Percentiles rank a stretch among this genome's conserved stretches.
Evolutionary conservation across 2,797 vertebrate genomes (phyloP).

Genomic region (Zenarchopterus dispar): DNA sequence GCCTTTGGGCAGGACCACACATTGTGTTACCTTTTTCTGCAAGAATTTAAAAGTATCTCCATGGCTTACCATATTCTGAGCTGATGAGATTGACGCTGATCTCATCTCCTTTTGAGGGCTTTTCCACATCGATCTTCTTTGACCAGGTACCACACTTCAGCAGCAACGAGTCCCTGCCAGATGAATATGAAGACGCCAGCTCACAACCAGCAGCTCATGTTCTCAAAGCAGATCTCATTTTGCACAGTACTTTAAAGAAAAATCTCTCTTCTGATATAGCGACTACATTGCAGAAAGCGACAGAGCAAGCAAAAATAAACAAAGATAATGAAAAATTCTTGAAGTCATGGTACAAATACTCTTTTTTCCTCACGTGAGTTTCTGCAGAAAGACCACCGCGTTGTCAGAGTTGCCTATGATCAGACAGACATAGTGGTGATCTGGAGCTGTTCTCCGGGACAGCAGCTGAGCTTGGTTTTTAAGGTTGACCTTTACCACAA

Average conservation of each 20-base stretch:
- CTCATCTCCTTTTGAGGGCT: constrained; percentile 86
- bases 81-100: constrained; percentile 93
- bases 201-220: background rate
- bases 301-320: background rate
- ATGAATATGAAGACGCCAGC: constrained; percentile 10
- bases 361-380: constrained; percentile 87
- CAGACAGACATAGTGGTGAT: constrained; percentile 87
- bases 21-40: no score
- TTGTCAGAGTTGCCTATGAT: constrained; percentile 94
- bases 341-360: no score
- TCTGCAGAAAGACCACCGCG: constrained; percentile 89
- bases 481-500: constrained; percentile 87
- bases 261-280: constrained; percentile 5
- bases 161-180: constrained; percentile 87
- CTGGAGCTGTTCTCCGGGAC: constrained; percentile 88
- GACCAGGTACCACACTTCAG: constrained; percentile 89
- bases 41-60: background rate
- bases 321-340: background rate
- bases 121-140: constrained; percentile 90
- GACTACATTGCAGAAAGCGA: background rate
- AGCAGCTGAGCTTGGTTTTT: constrained; percentile 89
- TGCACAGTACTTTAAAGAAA: no score
- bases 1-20: no score
- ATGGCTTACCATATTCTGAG: constrained; percentile 90
- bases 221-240: background rate